Evolutionary conservation across 2,888 invertebrate genomes (phyloP), one percentile per base, ranked within the genome.

Genomic region (Conus canariensis): DNA sequence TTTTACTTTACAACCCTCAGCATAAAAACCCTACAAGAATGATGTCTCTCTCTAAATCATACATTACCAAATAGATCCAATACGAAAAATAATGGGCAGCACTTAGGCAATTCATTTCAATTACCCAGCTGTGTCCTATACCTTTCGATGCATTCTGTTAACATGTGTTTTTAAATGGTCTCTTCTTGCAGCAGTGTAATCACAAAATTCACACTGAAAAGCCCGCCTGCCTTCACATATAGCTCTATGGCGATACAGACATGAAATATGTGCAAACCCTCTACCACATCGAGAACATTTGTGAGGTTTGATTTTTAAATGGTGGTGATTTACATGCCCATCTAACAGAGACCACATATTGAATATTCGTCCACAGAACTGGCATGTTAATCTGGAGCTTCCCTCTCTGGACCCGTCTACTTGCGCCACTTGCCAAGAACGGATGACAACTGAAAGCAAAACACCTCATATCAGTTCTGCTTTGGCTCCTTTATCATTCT

Each of bases 311-410:
- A 87, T 86, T 77, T 91, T 91, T 56, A 91, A 83, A 70, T 91
- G 91, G 22, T 91, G 90, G 45, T 87, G 87, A 87, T 91, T 91
- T n/a, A 91, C 70, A 83, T 91, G 91, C 14, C 91, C 91, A 67
- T 91, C 91, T 74, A 91, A 90, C 64, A 91, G 85, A 70, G 90
- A 90, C 82, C 70, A 74, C 30, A 85, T 30, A 30, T 58, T 58
- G 60, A 89, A 89, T 25, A 16, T 45, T n/a, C 89, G 74, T 70
- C 89, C 89, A 89, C 89, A 89, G 83, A 67, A 89, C 56, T 85
- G 89, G 59, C 89, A 88, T 9, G 64, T 64, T n/a, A 86, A 67
- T 16, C 60, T 30, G 64, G 86, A 45, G 19, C 86, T 25, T 22
- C 64, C 45, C 45, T 86, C 60, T 19, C 86, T 64, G 86, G 64